Evolutionary conservation across 2,113 vertebrate genomes (phyloP), one percentile per base, ranked within the genome.

Genomic region (Xiphorhynchus elegans): DNA sequence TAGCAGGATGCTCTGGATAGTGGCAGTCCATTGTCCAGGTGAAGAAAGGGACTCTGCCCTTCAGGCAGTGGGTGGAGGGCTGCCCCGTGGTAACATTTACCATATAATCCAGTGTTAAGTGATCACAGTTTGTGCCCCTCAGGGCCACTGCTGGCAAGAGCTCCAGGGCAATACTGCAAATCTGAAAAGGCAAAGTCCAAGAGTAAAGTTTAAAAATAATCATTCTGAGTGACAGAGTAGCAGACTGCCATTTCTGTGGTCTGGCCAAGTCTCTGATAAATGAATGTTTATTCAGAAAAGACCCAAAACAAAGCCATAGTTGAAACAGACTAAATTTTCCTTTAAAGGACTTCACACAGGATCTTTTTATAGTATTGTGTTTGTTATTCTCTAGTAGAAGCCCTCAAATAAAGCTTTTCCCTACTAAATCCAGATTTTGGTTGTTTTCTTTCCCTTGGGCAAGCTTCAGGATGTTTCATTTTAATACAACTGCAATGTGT

Each of bases 241-340:
- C 86, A 89, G 68, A 73, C 62, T 94, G 74, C 69, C 55, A 60
- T 63, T 83, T 80, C 72, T 77, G 44, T 76, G 69, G 67, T 87
- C 90, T 95, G 90, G 95, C 93, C 75, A 92, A 88, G 64, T 55
- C 75, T 86, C 82, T 95, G 90, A 92, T 93, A 96, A 77, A 96
- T 73, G 72, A 87, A 78, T 97, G 90, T 92, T 96, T 95, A 89
- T 84, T 72, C 96, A 96, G 77, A 91, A 96, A 93, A 92, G 80
- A 93, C 86, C 89, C 91, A 95, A 95, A 97, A 94, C 89, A 93
- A 95, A 96, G 47, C 33, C 60, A 62, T 14, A 80, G 91, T 74
- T 74, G 87, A 91, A 91, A 83, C 7, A 7, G 86, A 39, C 46
- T 87, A 33, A 24, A 39, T 94, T 96, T 90, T 78, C 92, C 96